Percentiles rank a stretch among this genome's conserved stretches.
Evolutionary conservation across 2,113 vertebrate species (phyloP).

Genomic region (Lates calcarifer): DNA sequence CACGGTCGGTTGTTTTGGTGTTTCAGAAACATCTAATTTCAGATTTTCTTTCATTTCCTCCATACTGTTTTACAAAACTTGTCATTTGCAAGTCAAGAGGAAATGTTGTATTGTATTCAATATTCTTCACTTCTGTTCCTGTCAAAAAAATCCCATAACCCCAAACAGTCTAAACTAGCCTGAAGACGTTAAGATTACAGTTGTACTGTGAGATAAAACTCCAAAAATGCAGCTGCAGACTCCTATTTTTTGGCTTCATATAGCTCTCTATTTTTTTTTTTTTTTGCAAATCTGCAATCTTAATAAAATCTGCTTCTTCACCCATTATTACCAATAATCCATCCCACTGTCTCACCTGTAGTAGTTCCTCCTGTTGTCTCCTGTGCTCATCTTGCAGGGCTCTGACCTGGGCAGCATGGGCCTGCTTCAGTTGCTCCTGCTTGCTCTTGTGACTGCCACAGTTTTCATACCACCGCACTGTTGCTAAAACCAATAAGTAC

Average conservation of each 20-base stretch:
- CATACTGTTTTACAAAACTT: neutral
- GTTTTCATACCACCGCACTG: constrained; percentile 4
- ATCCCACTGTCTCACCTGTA: constrained; percentile 73
- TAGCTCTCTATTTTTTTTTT: no score
- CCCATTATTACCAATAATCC: neutral
- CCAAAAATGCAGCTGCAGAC: neutral
- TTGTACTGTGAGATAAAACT: neutral
- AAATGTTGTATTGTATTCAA: no score
- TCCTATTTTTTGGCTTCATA: constrained; percentile 1
- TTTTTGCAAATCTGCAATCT: neutral
- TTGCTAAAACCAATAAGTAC: constrained; percentile 35
- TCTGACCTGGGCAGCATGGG: constrained; percentile 68
- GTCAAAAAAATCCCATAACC: no score
- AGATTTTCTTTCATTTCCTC: neutral
- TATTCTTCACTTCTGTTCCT: no score
- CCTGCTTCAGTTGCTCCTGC: constrained; percentile 60
- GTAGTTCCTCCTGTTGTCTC: constrained; percentile 72
- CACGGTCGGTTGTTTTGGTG: neutral
- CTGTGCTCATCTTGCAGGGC: constrained; percentile 77
- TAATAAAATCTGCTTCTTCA: neutral
- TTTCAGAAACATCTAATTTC: constrained; percentile 11
- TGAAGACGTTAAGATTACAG: neutral
- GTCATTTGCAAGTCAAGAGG: neutral
- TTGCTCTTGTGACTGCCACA: constrained; percentile 10
- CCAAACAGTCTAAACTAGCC: neutral